Evolutionary conservation across 2,888 invertebrate genomes (phyloP).

Genomic region (Athalia circularis): DNA sequence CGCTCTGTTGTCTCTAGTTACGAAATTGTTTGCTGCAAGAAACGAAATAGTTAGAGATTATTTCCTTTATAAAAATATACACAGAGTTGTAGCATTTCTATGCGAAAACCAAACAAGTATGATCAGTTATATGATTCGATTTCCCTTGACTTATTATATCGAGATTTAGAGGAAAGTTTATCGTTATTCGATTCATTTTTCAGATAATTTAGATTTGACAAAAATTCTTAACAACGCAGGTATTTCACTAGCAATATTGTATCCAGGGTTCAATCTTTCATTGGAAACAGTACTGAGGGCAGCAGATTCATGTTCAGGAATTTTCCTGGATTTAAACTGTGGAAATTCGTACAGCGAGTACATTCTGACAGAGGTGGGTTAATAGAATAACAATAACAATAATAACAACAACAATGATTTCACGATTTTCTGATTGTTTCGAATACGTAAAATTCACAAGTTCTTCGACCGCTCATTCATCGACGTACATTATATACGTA

Average conservation of each 20-base stretch:
- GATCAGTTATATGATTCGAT: neutral
- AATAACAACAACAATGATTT: no score
- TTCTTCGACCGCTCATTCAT: neutral
- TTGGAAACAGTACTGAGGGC: constrained; percentile 54
- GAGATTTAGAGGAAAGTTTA: no score
- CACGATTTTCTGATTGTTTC: constrained; percentile 4
- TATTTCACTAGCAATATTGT: constrained; percentile 57
- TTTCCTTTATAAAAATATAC: constrained; percentile 56
- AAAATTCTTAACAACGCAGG: constrained; percentile 57
- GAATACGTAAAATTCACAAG: constrained; percentile 32
- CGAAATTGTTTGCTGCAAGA: constrained; percentile 20
- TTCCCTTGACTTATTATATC: neutral
- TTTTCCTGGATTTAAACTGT: constrained; percentile 63
- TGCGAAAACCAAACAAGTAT: constrained; percentile 56
- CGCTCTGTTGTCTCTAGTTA: constrained; percentile 8
- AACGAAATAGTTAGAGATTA: constrained; percentile 52
- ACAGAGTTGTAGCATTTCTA: constrained; percentile 59
- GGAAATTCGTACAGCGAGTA: constrained; percentile 48
- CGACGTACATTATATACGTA: neutral
- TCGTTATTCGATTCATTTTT: neutral
- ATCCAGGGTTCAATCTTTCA: constrained; percentile 52
- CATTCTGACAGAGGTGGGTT: constrained; percentile 27
- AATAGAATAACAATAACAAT: neutral
- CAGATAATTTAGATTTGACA: constrained; percentile 57
- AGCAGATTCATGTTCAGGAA: constrained; percentile 55